Evolutionary conservation across 2,113 vertebrate species (phyloP), one percentile per base, ranked within the genome.

Genomic region (Mirza zaza): DNA sequence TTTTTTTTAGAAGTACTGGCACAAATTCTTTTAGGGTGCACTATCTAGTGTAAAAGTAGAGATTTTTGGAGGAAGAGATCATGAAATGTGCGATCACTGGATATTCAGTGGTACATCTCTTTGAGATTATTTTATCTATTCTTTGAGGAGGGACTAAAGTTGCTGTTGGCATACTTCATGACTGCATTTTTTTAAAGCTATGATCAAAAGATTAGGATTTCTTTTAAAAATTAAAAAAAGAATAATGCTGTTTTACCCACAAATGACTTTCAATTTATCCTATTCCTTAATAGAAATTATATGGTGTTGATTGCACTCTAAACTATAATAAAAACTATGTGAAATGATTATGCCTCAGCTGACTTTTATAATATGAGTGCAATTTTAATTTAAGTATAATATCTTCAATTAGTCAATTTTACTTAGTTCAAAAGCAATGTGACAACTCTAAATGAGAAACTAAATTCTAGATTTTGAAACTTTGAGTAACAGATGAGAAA

Each of bases 321-420:
- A 97, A 90, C 11, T 87, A 80, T n/a, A 96, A 86, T 96, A 95
- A 91, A 89, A 97, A 85, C 32, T 93, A 87, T 91, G 32, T 76
- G 67, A 96, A 97, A 59, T 75, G 39, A 94, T 68, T 85, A 61
- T 68, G 61, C 34, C 95, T 96, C 14, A 55, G 45, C 36, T 92
- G 67, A 94, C 73, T 97, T 63, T 96, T 81, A 88, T 8, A 90
- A 73, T 70, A 89, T 93, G 42, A 21, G 21, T 67, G 0, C 25
- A 80, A 83, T 92, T 96, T 97, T 97, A 95, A 95, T 84, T 90
- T 95, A 93, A 79, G 45, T 59, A 45, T 88, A 93, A n/a, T 93
- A 80, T 95, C 32, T 83, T 94, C 92, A 96, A 91, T 91, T 71
- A 90, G 63, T 20, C 70, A 94, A 39, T 95, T 97, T 97, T 73